These are phyloP conservation scores for Penaeus chinensis DNA, from an alignment of 1,140 invertebrate genomes.

Conservation along the genomic window DNA sequence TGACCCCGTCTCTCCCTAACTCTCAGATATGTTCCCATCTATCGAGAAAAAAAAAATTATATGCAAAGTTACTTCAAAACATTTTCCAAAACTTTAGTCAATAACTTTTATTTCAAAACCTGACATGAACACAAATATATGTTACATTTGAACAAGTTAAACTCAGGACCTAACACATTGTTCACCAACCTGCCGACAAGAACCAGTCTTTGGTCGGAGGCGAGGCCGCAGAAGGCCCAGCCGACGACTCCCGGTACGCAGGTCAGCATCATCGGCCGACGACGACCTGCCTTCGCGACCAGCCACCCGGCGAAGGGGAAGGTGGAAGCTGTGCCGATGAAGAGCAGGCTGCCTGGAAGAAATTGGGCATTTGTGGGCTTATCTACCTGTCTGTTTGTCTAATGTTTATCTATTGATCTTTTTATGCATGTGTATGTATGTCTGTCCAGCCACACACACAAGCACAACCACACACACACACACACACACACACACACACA, in stretches of 20 bases:
- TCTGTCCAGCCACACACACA: background rate
- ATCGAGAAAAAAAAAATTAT: too few species aligned
- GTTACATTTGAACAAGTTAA: too few species aligned
- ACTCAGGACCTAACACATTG: background rate
- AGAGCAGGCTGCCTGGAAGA: background rate
- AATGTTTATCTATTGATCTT: background rate
- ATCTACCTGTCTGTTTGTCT: slow-evolving; percentile 2
- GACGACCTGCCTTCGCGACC: background rate
- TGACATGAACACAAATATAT: too few species aligned
- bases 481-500: background rate
- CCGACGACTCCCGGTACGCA: background rate
- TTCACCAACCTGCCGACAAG: background rate
- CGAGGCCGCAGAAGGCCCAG: background rate
- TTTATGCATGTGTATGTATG: background rate
- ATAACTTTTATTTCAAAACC: too few species aligned
- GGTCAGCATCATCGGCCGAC: background rate
- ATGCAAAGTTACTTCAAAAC: too few species aligned
- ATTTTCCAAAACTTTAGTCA: too few species aligned
- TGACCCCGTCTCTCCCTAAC: too few species aligned
- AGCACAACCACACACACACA: background rate
- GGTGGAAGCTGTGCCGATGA: background rate
- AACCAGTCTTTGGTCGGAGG: background rate
- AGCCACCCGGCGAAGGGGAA: slow-evolving; percentile 10
- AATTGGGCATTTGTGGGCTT: background rate
- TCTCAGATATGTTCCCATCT: too few species aligned